These are phyloP conservation scores for Yponomeuta malinellus DNA, from an alignment of 2,888 invertebrate genomes.

Conservation along the genomic window DNA sequence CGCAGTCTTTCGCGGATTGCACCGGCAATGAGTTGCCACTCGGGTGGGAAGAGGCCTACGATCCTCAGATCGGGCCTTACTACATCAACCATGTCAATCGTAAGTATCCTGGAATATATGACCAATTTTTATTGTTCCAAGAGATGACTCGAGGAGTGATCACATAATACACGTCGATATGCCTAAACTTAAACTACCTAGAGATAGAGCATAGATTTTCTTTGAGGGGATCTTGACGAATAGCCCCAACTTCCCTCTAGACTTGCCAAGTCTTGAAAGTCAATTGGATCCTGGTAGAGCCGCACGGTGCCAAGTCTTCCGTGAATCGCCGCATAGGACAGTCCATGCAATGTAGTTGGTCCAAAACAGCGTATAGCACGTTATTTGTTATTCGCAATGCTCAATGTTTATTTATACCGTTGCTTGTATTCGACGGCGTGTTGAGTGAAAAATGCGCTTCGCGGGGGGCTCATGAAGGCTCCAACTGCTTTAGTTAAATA, in stretches of 20 bases:
- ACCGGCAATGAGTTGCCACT: constrained; percentile 97
- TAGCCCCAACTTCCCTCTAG: not conserved
- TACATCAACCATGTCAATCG: constrained; percentile 98
- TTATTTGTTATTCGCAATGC: constrained; percentile 4
- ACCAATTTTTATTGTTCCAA: no score
- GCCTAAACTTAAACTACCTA: no score
- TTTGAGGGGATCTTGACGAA: not conserved
- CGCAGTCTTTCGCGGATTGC: constrained; percentile 97
- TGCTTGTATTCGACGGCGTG: constrained; percentile 44
- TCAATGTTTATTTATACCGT: constrained; percentile 19
- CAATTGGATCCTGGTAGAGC: not conserved
- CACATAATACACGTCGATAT: no score
- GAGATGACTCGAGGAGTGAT: no score
- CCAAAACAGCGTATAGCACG: not conserved
- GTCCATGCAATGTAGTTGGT: no score
- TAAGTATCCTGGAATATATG: constrained; percentile 71
- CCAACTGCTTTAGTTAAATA: constrained; percentile 47
- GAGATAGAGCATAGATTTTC: no score
- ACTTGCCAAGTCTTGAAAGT: not conserved
- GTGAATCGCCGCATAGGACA: no score
- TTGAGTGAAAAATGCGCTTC: constrained; percentile 61
- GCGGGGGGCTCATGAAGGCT: constrained; percentile 56
- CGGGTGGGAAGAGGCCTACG: constrained; percentile 98
- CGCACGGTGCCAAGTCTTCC: not conserved
- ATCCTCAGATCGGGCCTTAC: constrained; percentile 95